Percentiles rank a stretch among this genome's conserved stretches.
Evolutionary conservation across 2,888 invertebrate species (phyloP).

Genomic region (Perizoma flavofasciatum): DNA sequence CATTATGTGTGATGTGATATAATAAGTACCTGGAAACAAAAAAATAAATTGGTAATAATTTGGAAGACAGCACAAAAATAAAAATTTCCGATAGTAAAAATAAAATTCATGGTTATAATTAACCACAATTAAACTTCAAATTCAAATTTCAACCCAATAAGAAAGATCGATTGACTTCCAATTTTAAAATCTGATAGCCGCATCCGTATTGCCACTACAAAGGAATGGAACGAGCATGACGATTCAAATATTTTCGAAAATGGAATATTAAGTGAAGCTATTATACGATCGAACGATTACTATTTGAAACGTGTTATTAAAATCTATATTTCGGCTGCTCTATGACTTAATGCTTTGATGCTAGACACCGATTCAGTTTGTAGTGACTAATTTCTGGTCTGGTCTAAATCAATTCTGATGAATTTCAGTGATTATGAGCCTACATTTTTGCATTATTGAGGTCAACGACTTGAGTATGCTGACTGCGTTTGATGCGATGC

Average conservation of each 20-base stretch:
- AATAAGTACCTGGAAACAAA: constrained; percentile 54
- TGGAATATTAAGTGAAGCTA: constrained; percentile 82
- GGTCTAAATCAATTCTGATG: constrained; percentile 9
- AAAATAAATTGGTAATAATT: constrained; percentile 35
- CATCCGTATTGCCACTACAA: constrained; percentile 71
- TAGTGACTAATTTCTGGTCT: constrained; percentile 21
- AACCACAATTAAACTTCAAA: constrained; percentile 58
- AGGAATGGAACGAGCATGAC: constrained; percentile 81
- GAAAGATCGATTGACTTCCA: constrained; percentile 75
- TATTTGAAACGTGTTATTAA: constrained; percentile 74
- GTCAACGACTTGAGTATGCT: constrained; percentile 76
- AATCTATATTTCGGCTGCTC: constrained; percentile 45
- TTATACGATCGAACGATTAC: constrained; percentile 77
- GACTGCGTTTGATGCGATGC: constrained; percentile 69
- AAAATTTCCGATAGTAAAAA: neutral
- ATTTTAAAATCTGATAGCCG: constrained; percentile 79
- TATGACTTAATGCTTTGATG: constrained; percentile 39
- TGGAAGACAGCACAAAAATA: too few species aligned
- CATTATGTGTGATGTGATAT: constrained; percentile 50
- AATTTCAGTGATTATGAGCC: constrained; percentile 27
- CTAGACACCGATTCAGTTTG: constrained; percentile 33
- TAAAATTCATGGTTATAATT: constrained; percentile 46
- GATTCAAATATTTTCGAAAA: constrained; percentile 82
- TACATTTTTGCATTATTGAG: constrained; percentile 68
- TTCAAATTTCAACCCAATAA: constrained; percentile 67